Percentiles rank a stretch among this genome's conserved stretches.
Evolutionary conservation across 2,888 invertebrate species (phyloP).

Genomic region (Aleiodes testaceus): DNA sequence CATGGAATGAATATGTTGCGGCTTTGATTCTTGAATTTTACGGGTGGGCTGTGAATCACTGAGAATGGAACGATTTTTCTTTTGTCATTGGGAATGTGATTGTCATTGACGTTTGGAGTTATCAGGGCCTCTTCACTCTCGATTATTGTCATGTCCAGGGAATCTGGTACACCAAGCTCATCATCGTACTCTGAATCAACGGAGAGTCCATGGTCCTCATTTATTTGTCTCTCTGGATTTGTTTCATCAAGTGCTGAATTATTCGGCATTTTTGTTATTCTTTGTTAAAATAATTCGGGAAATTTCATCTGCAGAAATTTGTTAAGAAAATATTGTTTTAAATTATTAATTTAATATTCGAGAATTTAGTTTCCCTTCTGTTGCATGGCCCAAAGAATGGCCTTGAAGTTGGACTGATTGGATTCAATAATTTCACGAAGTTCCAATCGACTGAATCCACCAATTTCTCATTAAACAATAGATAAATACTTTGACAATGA

Average conservation of each 20-base stretch:
- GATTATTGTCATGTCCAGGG: conserved; percentile 76
- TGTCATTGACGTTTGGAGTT: conserved; percentile 69
- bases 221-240: conserved; percentile 22
- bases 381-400: too few relatives aligned
- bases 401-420: too few relatives aligned
- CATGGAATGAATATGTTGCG: conserved; percentile 88
- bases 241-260: conserved; percentile 31
- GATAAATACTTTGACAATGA: conserved; percentile 21
- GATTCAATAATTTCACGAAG: too few relatives aligned
- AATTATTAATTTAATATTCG: too few relatives aligned
- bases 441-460: too few relatives aligned
- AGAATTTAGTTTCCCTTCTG: too few relatives aligned
- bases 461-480: neutral
- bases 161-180: conserved; percentile 84
- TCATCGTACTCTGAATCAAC: conserved; percentile 87
- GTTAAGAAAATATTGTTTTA: neutral
- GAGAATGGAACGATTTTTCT: conserved; percentile 77
- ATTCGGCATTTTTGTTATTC: conserved; percentile 37
- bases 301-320: neutral
- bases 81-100: conserved; percentile 60
- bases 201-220: conserved; percentile 50
- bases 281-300: neutral
- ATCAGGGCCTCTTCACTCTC: conserved; percentile 58
- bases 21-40: conserved; percentile 84
- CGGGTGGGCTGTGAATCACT: conserved; percentile 79